phyloP scores from a whole-genome alignment of 2,888 invertebrate species.

The Acanthosepion pharaonis region DNA sequence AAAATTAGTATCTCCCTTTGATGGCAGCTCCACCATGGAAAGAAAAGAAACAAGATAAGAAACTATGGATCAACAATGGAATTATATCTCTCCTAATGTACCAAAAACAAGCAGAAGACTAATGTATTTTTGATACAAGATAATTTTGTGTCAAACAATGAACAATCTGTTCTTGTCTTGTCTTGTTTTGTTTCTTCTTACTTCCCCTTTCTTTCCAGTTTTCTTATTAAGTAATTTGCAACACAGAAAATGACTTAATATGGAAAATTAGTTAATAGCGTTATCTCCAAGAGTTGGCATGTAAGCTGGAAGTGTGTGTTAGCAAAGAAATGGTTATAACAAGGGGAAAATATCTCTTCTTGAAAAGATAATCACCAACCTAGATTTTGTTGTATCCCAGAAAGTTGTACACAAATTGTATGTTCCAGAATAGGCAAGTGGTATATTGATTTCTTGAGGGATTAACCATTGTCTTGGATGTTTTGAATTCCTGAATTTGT shows the following conservation, averaged over 20 bases:
- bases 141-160: background rate
- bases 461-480: constrained; percentile 33
- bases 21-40: background rate
- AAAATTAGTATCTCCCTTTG: background rate
- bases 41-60: background rate
- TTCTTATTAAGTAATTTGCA: constrained; percentile 33
- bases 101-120: background rate
- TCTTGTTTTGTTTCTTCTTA: too few species aligned
- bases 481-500: constrained; percentile 33
- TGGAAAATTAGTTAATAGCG: constrained; percentile 18
- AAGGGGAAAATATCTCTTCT: constrained; percentile 12
- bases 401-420: background rate
- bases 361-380: constrained; percentile 33
- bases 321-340: background rate
- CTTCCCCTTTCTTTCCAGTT: background rate
- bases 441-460: constrained; percentile 9
- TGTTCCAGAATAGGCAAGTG: constrained; percentile 20
- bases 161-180: background rate
- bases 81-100: background rate
- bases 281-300: background rate
- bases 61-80: background rate
- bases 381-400: constrained; percentile 33
- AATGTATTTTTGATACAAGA: constrained; percentile 18
- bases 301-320: background rate
- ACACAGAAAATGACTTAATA: constrained; percentile 33